A percentile compares a stretch with the other conserved stretches of the same genome.
Conservation (phyloP, 2,113 vertebrate species). For the Acrocephalus arundinaceus region DNA sequence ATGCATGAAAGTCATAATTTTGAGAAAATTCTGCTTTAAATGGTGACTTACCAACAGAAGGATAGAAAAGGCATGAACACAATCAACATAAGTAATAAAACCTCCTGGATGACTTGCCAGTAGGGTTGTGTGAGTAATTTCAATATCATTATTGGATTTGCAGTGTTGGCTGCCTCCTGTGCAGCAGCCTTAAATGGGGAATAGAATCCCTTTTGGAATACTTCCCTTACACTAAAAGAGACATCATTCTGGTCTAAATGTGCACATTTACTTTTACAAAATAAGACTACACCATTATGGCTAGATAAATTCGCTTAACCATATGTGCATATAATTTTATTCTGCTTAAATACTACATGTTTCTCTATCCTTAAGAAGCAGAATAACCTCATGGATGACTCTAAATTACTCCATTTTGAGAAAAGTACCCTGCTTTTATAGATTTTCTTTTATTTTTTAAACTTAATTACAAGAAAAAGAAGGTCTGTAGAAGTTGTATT, state of each 20-base stretch:
- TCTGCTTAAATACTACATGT: neutral
- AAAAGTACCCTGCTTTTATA: neutral
- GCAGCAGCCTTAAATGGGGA: neutral
- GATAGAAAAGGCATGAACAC: neutral
- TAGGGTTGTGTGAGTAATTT: neutral
- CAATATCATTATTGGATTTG: neutral
- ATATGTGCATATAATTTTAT: constrained; percentile 30
- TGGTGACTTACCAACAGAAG: neutral
- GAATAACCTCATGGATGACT: neutral
- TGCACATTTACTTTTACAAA: neutral
- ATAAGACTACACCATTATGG: neutral
- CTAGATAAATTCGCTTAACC: constrained; percentile 39
- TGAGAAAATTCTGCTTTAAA: neutral
- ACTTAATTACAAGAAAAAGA: neutral
- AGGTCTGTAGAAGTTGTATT: neutral
- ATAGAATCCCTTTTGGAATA: constrained; percentile 1
- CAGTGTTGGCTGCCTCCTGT: neutral
- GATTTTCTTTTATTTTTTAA: neutral
- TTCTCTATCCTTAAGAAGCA: neutral
- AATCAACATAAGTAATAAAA: constrained; percentile 3
- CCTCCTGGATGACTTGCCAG: neutral
- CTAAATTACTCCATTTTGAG: neutral
- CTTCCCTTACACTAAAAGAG: neutral
- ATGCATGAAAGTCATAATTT: neutral
- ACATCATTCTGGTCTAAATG: constrained; percentile 27